A percentile compares a stretch with the other conserved stretches of the same genome.
These are phyloP conservation scores for Notocelia uddmanniana DNA, from an alignment of 2,888 invertebrate genomes.

Conservation along the genomic window DNA sequence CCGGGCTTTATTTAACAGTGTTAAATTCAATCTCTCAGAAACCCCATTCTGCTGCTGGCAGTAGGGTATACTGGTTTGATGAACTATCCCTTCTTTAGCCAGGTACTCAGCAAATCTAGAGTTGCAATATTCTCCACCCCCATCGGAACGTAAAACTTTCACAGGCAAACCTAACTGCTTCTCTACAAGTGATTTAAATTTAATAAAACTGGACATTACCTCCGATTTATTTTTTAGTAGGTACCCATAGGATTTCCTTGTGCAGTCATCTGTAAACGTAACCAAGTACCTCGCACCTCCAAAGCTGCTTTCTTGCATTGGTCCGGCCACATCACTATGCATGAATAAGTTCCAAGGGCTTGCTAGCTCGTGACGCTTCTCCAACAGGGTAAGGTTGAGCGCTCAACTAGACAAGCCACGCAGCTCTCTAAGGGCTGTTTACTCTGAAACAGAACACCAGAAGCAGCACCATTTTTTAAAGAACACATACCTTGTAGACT, in stretches of 20 bases:
- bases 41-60: too few species aligned
- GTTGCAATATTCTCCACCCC: constrained; percentile 4
- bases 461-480: background rate
- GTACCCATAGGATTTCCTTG: background rate
- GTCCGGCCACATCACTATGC: too few species aligned
- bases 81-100: background rate
- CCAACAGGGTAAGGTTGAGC: background rate
- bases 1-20: too few species aligned
- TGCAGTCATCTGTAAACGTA: constrained; percentile 4
- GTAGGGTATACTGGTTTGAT: too few species aligned
- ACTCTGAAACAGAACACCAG: background rate
- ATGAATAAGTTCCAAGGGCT: constrained; percentile 1
- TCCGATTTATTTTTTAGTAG: constrained; percentile 2
- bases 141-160: background rate
- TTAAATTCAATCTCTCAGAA: too few species aligned
- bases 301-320: constrained; percentile 4
- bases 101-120: background rate
- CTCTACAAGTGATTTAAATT: constrained; percentile 3
- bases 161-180: background rate
- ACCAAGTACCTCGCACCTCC: constrained; percentile 4
- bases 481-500: constrained; percentile 2
- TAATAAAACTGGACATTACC: constrained; percentile 11
- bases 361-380: background rate
- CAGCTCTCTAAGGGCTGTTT: constrained; percentile 2
- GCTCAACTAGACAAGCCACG: constrained; percentile 2